Evolutionary conservation across 2,888 invertebrate species (phyloP).

Genomic region (Leptopilina myrica): DNA sequence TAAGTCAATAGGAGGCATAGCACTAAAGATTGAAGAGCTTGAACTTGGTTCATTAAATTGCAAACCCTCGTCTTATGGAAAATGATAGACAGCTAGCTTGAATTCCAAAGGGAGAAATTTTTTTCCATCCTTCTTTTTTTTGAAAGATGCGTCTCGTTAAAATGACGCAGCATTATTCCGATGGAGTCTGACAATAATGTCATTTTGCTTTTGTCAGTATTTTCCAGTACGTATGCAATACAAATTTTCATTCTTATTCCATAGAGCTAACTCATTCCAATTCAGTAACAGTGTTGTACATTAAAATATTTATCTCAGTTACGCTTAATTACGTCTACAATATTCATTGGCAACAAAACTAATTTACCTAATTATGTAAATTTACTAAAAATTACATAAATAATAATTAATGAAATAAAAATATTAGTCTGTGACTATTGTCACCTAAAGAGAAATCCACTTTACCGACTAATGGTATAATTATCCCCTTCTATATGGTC

Average conservation of each 20-base stretch:
- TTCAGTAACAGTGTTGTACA: no score
- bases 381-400: no score
- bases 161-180: slow-evolving; percentile 70
- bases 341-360: no score
- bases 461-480: not conserved
- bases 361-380: no score
- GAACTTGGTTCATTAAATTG: slow-evolving; percentile 67
- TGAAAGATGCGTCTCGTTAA: slow-evolving; percentile 68
- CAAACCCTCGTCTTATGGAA: slow-evolving; percentile 57
- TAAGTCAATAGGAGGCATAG: not conserved
- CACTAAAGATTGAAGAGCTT: slow-evolving; percentile 49
- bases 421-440: no score
- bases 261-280: no score
- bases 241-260: no score
- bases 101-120: slow-evolving; percentile 61
- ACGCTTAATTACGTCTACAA: no score
- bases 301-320: no score
- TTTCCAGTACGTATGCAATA: no score
- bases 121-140: slow-evolving; percentile 40
- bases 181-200: slow-evolving; percentile 60
- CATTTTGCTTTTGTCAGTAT: no score
- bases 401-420: no score
- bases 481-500: not conserved
- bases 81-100: slow-evolving; percentile 63
- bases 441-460: not conserved